Conservation (phyloP, 2,888 invertebrate species). For the Arctia plantaginis region DNA sequence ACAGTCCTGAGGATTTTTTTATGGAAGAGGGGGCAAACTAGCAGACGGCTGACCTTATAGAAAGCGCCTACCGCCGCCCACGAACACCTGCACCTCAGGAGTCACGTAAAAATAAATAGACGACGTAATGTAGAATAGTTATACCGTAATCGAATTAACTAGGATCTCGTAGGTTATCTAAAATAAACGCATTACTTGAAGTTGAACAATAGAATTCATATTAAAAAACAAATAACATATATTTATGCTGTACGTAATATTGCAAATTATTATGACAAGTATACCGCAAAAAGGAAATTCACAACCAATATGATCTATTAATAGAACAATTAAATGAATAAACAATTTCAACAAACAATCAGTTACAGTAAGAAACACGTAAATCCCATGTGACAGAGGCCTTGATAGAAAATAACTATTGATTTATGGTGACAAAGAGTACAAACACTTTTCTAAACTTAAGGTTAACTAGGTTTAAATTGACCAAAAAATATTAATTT, state of each 20-base stretch:
- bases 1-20: too few relatives aligned
- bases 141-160: too few relatives aligned
- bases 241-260: neutral
- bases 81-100: too few relatives aligned
- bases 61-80: too few relatives aligned
- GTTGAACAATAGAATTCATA: neutral
- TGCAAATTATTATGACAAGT: neutral
- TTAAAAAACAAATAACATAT: neutral
- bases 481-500: neutral
- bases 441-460: neutral
- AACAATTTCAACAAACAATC: too few relatives aligned
- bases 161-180: neutral
- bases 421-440: slow-evolving; percentile 28
- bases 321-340: slow-evolving; percentile 9
- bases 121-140: too few relatives aligned
- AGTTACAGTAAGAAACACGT: slow-evolving; percentile 17
- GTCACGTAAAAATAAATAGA: too few relatives aligned
- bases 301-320: neutral
- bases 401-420: slow-evolving; percentile 47
- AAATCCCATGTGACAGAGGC: slow-evolving; percentile 18
- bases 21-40: too few relatives aligned
- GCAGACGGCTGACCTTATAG: too few relatives aligned
- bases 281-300: slow-evolving; percentile 8
- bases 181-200: neutral
- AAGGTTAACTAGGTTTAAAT: neutral